Conservation (phyloP, 2,113 vertebrate species). For the Pan troglodytes region NHGRI_mPanTro3-v2.1_pri NC_086015.1:63953501-63954000, state of each 20-base stretch:
- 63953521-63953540: no score
- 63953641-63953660: no score
- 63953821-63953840: neutral
- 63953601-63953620: no score
- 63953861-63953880: neutral
- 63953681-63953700: no score
- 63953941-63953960: neutral
- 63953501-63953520: no score
- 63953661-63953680: no score
- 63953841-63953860: neutral
- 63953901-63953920: neutral
- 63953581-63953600: no score
- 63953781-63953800: neutral
- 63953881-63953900: neutral
- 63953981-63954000: neutral
- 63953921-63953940: neutral
- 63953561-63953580: no score
- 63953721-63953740: no score
- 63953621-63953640: rapidly evolving
- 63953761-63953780: neutral
- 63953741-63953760: no score
- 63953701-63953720: no score
- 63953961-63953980: neutral
- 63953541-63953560: no score
- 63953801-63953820: neutral